A percentile compares a stretch with the other conserved stretches of the same genome.
phyloP scores from a whole-genome alignment of 2,797 vertebrate species.

The Onychomys leucogaster region DNA sequence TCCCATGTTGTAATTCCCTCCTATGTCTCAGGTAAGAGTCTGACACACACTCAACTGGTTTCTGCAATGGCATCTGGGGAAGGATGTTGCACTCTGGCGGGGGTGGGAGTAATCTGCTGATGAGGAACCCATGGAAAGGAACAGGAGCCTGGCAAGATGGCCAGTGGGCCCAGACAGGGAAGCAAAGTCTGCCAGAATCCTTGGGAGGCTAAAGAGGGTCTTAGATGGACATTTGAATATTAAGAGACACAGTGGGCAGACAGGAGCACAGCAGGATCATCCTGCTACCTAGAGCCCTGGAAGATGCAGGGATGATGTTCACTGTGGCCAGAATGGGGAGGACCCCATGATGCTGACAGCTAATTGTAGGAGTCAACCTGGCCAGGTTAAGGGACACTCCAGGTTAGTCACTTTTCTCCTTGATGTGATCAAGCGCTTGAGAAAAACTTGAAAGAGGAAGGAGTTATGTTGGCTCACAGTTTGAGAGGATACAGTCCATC shows the following conservation, averaged over 20 bases:
- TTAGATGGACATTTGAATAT: not conserved
- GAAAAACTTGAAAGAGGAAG: no score
- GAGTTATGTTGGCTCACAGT: not conserved
- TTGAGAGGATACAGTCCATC: not conserved
- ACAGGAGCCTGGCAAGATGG: not conserved
- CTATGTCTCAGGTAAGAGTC: not conserved
- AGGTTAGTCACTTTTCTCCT: not conserved
- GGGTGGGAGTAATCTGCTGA: not conserved
- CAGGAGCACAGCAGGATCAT: not conserved
- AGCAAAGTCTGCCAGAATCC: not conserved
- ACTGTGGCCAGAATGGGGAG: not conserved
- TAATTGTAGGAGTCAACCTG: not conserved
- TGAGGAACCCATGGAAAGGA: not conserved
- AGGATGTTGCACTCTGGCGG: not conserved
- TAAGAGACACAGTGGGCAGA: fast-evolving
- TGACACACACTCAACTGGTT: not conserved
- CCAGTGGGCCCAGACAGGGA: not conserved
- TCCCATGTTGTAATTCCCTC: not conserved
- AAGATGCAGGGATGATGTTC: not conserved
- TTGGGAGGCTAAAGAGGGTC: not conserved
- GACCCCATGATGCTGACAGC: not conserved
- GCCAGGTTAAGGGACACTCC: not conserved
- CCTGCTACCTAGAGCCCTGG: not conserved
- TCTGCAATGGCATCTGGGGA: not conserved
- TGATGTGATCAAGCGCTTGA: not conserved